Percentiles rank a stretch among this genome's conserved stretches.
Evolutionary conservation across 2,888 invertebrate genomes (phyloP).

Genomic region (Plagodis dolabraria): DNA sequence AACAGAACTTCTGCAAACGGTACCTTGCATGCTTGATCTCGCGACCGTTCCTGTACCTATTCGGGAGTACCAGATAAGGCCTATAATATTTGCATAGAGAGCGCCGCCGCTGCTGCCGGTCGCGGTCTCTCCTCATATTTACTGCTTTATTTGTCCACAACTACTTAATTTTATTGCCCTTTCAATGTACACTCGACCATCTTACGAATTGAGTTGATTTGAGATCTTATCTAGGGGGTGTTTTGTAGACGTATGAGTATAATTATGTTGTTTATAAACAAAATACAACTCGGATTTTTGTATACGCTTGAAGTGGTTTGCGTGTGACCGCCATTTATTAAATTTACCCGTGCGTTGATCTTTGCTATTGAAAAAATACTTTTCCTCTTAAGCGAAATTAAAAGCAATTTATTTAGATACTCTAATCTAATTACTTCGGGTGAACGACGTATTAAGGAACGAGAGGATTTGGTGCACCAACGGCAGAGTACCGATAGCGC

Average conservation of each 20-base stretch:
- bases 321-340: too few species aligned
- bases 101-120: slow-evolving; percentile 30
- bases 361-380: too few species aligned
- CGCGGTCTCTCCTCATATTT: slow-evolving; percentile 57
- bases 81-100: slow-evolving; percentile 78
- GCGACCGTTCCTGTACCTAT: slow-evolving; percentile 20
- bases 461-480: too few species aligned
- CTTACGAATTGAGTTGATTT: slow-evolving; percentile 17
- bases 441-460: too few species aligned
- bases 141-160: slow-evolving; percentile 58
- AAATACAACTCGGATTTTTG: too few species aligned
- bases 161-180: slow-evolving; percentile 48
- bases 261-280: too few species aligned
- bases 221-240: slow-evolving; percentile 9
- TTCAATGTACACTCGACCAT: slow-evolving; percentile 33
- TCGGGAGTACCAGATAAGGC: slow-evolving; percentile 56
- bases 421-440: too few species aligned
- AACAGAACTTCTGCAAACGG: background rate
- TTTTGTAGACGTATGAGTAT: background rate
- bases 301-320: too few species aligned
- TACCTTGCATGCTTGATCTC: slow-evolving; percentile 24
- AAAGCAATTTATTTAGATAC: too few species aligned
- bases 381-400: too few species aligned
- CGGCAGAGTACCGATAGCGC: too few species aligned
- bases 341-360: too few species aligned